phyloP scores from a whole-genome alignment of 2,888 invertebrate genomes.

The Eugnorisma glareosa region DNA sequence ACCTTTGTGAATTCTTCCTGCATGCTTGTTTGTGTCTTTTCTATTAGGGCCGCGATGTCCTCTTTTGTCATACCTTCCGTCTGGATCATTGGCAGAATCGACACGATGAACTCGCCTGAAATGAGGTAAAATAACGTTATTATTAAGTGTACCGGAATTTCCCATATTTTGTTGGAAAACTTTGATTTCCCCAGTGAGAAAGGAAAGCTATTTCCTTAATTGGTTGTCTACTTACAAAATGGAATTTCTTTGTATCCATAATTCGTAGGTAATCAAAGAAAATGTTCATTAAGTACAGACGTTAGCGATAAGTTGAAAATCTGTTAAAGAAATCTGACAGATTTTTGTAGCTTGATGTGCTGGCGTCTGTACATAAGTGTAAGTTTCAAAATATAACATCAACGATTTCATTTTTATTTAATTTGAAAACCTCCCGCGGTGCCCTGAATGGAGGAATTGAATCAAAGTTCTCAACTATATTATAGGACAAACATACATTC shows the following conservation, averaged over 20 bases:
- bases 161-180: neutral
- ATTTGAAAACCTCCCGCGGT: neutral
- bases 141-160: neutral
- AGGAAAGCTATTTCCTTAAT: neutral
- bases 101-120: constrained; percentile 92
- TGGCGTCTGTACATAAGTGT: too few species aligned
- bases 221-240: neutral
- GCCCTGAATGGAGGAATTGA: neutral
- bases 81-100: constrained; percentile 93
- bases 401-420: neutral
- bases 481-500: neutral
- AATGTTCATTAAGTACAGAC: too few species aligned
- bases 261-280: neutral
- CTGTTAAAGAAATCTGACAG: too few species aligned
- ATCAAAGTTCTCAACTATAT: neutral
- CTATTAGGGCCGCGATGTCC: constrained; percentile 92
- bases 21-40: constrained; percentile 92
- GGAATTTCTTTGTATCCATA: neutral
- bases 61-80: constrained; percentile 92
- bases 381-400: neutral
- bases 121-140: constrained; percentile 33
- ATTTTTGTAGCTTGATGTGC: too few species aligned
- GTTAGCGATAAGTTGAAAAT: too few species aligned
- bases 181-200: neutral
- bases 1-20: constrained; percentile 90